Evolutionary conservation across 2,797 vertebrate species (phyloP), one percentile per base, ranked within the genome.

Genomic region (Staurois parvus): DNA sequence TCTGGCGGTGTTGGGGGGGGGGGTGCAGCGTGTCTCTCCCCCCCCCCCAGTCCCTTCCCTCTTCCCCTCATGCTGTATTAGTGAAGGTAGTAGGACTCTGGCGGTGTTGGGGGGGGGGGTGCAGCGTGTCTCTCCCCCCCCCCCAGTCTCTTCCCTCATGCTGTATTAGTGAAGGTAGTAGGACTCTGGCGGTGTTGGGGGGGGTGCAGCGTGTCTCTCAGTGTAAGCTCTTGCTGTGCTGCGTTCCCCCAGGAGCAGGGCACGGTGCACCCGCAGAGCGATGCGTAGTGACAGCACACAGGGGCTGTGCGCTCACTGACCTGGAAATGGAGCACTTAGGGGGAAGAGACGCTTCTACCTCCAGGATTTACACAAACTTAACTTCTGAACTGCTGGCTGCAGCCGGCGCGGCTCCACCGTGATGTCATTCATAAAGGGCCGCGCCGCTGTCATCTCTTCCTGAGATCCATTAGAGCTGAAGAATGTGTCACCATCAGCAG

Each of bases 221-320:
- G 19, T 72, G 72, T 28, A 26, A 64, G 72, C 42, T 24, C 21
- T 81, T 70, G 78, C 37, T 67, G 26, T 37, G 52, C 79, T 26
- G 59, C 67, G 32, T 86, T 82, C 68, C 74, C 80, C 72, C 37
- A 29, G 80, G 79, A 83, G 52, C 56, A 40, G 52, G 73, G 62
- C 26, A 19, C 6, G 79, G 30, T 74, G 42, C 75, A 30, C 40
- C 66, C 37, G 42, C 80, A 79, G 81, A 87, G 81, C 81, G 40
- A 83, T 87, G 80, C 32, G 34, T 73, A 87, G 75, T 87, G 85
- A 87, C 85, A 87, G 85, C 73, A 42, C 29, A 52, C 84, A 73
- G 72, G 77, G 79, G 73, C 84, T 81, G 48, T 19, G 76, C 42
- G 56, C 81, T 75, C 76, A 72, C 76, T 87, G 85, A 87, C 85